phyloP scores from a whole-genome alignment of 2,888 invertebrate genomes.

The Tipula unca region DNA sequence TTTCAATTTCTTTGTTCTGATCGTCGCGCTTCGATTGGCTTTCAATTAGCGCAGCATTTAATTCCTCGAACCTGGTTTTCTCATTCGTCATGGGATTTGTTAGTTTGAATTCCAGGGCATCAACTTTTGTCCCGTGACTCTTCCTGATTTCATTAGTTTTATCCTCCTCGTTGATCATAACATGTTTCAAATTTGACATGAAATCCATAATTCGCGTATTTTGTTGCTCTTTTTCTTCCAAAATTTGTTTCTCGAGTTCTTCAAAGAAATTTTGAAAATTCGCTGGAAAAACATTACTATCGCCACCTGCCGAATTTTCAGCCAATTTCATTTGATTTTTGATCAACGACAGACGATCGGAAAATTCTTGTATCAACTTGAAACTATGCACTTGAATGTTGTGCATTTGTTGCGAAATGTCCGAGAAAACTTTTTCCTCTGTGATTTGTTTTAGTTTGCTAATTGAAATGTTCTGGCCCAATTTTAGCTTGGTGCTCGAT shows the following conservation, averaged over 20 bases:
- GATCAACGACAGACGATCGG: not conserved
- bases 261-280: not conserved
- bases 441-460: not conserved
- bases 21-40: not conserved
- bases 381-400: not conserved
- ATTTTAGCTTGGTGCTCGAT: not conserved
- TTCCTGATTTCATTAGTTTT: not conserved
- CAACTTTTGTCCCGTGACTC: not conserved
- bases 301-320: not conserved
- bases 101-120: not conserved
- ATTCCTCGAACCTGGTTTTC: not conserved
- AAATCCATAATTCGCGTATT: not conserved
- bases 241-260: not conserved
- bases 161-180: not conserved
- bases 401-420: not conserved
- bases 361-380: not conserved
- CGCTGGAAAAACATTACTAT: not conserved
- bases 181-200: not conserved
- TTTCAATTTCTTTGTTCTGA: not conserved
- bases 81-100: not conserved
- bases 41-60: not conserved
- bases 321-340: not conserved
- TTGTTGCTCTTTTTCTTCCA: not conserved
- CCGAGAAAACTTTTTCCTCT: not conserved
- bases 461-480: not conserved